Percentiles rank a stretch among this genome's conserved stretches.
These are phyloP conservation scores for Lithophane socia DNA, from an alignment of 2,888 invertebrate species.

Conservation along the genomic window DNA sequence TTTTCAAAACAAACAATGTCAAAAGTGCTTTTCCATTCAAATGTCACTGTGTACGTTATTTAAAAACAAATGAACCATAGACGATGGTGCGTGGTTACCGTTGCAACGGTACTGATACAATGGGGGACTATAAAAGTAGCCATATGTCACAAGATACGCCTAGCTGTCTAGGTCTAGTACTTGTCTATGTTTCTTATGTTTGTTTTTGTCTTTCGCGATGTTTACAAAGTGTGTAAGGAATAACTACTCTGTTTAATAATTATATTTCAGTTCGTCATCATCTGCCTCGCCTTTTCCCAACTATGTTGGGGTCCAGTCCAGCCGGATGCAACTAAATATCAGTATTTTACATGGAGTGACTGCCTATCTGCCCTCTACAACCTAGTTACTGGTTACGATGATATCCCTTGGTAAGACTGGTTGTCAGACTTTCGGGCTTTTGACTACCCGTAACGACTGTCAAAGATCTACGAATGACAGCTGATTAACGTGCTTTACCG, in stretches of 20 bases:
- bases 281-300: not conserved
- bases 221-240: not conserved
- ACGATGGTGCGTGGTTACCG: constrained; percentile 34
- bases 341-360: not conserved
- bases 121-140: constrained; percentile 44
- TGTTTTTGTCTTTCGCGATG: not conserved
- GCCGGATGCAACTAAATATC: not conserved
- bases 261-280: not conserved
- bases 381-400: too few relatives aligned
- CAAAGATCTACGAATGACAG: too few relatives aligned
- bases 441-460: too few relatives aligned
- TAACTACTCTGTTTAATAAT: not conserved
- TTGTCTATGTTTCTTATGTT: constrained; percentile 1
- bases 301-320: not conserved
- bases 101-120: constrained; percentile 52
- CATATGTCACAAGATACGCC: constrained; percentile 29
- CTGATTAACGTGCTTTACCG: too few relatives aligned
- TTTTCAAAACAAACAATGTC: constrained; percentile 29
- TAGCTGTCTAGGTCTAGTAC: constrained; percentile 24
- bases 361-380: too few relatives aligned
- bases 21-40: constrained; percentile 40
- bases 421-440: too few relatives aligned
- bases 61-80: constrained; percentile 41
- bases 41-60: constrained; percentile 26
- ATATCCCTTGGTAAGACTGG: too few relatives aligned